Base-by-base conservation (phyloP, 2,113 vertebrate species). In the Uropsilus gracilis region DNA sequence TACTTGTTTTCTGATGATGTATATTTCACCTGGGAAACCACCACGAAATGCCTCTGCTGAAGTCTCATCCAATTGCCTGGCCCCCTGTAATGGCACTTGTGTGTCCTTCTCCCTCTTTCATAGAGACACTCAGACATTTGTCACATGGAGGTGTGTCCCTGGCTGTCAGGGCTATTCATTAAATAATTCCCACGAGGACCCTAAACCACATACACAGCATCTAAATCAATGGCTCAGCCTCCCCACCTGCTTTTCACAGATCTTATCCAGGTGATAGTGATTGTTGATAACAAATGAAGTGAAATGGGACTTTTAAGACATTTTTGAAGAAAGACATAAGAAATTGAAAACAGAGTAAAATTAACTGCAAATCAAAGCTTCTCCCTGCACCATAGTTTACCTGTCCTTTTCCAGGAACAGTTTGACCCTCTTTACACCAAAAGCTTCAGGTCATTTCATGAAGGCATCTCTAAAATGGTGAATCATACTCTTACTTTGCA, bases 331-430 rank as follows among this genome's bases (percentile, higher is more conserved):
- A 91, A 75, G 20, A 83, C 30, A 24, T 0, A 87, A 37, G 61
- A 50, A 77, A 73, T 46, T 87, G n/a, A 61, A 94, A 89, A 76
- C n/a, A 63, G 24, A 72, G 39, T 80, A 75, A 46, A 92, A 75
- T 61, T 61, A 89, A 17, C 44, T 89, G 50, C 48, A 61, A n/a
- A 28, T 91, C 61, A 44, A 18, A 39, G 30, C 1, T 2, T 53
- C 34, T 76, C 61, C 53, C 55, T 63, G 11, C 50, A 12, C 32
- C 80, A 28, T 8, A 11, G 63, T 44, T 59, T 17, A 30, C 32
- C n/a, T 18, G 61, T 13, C 17, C 42, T 63, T 46, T 42, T 46
- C 6, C 1, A 72, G 72, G 30, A 92, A 28, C 13, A 0, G 20
- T 7, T 2, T 12, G 22, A 7, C 4, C 8, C 24, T 28, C 20